Evolutionary conservation across 2,888 invertebrate genomes (phyloP), one percentile per base, ranked within the genome.

Genomic region (Neoitamus cyanurus): DNA sequence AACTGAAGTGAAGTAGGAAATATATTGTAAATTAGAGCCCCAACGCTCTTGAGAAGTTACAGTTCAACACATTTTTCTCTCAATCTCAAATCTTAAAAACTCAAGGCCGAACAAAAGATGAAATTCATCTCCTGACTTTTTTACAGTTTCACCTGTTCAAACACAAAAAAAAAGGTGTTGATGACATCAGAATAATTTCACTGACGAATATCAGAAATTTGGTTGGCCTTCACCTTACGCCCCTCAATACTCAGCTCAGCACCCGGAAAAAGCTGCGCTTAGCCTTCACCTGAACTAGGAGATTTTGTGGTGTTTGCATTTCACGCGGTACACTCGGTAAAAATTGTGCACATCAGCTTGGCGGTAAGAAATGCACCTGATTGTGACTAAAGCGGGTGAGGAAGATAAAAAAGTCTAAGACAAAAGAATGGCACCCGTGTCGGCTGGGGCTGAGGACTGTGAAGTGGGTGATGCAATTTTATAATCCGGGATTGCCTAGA

Each of bases 401-500:
- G 1, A n/a, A n/a, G 11, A n/a, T 9, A 13, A 46, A 46, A 46
- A 46, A 9, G 9, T 20, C 15, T 6, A 0, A 15, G 5, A 0
- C 42, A 13, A 4, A 42, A 42, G n/a, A 42, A 6, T 42, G 42
- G 5, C n/a, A n/a, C n/a, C n/a, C n/a, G 42, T 42, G n/a, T 42
- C 42, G 13, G 4, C 5, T n/a, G n/a, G n/a, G n/a, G n/a, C n/a
- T n/a, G n/a, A n/a, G n/a, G n/a, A n/a, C 15, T 42, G 13, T 42
- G 42, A 5, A 25, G 58, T 9, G n/a, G 58, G 3, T 58, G 25
- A 25, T 58, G 25, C 20, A 58, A 58, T 58, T 58, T 7, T 58
- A 42, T 75, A 75, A 75, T 75, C 75, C 11, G 20, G 75, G 75
- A 75, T 75, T 75, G 20, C 42, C 42, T 42, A 75, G 75, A 75